Evolutionary conservation across 2,113 vertebrate genomes (phyloP), one percentile per base, ranked within the genome.

Genomic region (Nycticorax nycticorax): DNA sequence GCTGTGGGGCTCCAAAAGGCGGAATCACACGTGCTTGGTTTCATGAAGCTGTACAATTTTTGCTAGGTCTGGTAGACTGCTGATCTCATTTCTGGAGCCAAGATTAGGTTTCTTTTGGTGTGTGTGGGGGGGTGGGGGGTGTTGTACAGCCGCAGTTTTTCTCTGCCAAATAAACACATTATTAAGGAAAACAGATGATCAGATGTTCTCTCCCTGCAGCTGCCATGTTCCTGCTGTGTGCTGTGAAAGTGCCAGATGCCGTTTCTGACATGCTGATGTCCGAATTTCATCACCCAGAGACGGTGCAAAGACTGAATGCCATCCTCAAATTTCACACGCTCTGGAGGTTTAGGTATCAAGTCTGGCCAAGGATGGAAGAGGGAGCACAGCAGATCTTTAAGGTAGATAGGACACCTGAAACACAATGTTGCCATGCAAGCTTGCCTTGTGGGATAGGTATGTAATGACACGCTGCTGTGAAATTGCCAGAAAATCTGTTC

Each of bases 341-440:
- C 85, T 99, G 99, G 99, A 98, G 99, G 53, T 99, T 99, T 97
- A 98, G 99, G n/a, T 99, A 99, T 72, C 99, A 99, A 97, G 99
- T 99, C 90, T 99, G 99, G 99, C 99, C 99, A 37, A 98, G 99
- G 67, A 99, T 99, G 99, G 99, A 99, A 95, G 99, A 99, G 80
- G 99, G 99, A 84, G 99, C 99, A 24, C 99, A 99, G 96, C 99
- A 99, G 97, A 99, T 99, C 90, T 99, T 99, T 97, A 99, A 99
- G 99, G 99, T 99, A 96, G 78, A 55, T 26, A 39, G 37, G 45
- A 39, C 24, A 50, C 7, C 0, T 41, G 45, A 41, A 91, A 47
- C 11, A 71, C n/a, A 28, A 5, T 28, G 11, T 20, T 80, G 30
- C 19, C 6, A 7, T 79, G 73, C 37, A 24, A 76, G 18, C 57